Conservation (phyloP, 2,797 vertebrate genomes). For the Anomalospiza imberbis region DNA sequence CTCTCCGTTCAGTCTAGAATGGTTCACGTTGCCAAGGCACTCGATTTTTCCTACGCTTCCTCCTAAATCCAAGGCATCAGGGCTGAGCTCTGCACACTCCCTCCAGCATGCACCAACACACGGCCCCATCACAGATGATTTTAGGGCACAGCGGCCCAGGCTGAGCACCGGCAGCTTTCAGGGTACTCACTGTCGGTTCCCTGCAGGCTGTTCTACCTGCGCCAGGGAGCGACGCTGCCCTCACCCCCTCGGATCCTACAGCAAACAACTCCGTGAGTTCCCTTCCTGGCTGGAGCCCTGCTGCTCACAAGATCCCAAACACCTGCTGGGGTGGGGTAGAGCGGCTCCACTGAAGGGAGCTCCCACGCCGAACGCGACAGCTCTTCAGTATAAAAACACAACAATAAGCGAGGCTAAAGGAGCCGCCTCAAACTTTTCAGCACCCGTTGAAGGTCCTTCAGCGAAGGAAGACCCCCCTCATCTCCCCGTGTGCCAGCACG, state of each 20-base stretch:
- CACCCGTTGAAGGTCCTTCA: background rate
- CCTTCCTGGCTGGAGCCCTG: background rate
- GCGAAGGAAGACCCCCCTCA: background rate
- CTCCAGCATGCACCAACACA: background rate
- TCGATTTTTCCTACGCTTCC: background rate
- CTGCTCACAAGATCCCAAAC: background rate
- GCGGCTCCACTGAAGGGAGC: background rate
- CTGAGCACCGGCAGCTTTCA: background rate
- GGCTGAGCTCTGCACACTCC: background rate
- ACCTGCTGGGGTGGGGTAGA: background rate
- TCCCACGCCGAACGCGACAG: background rate
- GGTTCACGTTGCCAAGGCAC: background rate
- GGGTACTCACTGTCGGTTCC: background rate
- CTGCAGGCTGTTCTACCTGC: background rate
- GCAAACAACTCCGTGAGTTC: background rate
- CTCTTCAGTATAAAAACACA: background rate
- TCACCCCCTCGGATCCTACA: background rate
- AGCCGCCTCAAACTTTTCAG: constrained; percentile 25
- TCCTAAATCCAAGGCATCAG: background rate
- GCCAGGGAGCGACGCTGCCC: background rate
- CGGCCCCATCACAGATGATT: background rate
- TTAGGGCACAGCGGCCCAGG: background rate
- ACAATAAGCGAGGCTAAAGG: background rate
- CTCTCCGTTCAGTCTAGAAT: background rate
- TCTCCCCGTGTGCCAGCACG: background rate